These are phyloP conservation scores for Porites lutea DNA, from an alignment of 64 coral and sea anemone species.

Conservation along the genomic window DNA sequence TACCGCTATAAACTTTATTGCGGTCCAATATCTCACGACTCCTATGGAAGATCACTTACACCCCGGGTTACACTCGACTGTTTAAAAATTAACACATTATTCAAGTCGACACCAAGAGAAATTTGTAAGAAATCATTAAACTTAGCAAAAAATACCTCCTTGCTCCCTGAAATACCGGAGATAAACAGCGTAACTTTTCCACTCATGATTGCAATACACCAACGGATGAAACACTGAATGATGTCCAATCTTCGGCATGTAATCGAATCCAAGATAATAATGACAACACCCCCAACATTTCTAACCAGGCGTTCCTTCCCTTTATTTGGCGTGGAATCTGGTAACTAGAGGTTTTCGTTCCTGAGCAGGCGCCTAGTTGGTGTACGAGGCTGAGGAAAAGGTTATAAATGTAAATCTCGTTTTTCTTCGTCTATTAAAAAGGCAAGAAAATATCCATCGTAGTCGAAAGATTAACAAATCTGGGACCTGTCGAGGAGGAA, in stretches of 20 bases:
- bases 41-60: too few species aligned
- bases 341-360: background rate
- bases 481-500: background rate
- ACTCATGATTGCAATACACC: conserved; percentile 19
- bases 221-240: background rate
- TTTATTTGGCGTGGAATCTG: background rate
- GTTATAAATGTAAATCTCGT: background rate
- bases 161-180: conserved; percentile 56
- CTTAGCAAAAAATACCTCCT: conserved; percentile 8
- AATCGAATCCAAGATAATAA: background rate
- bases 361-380: too few species aligned
- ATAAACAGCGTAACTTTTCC: conserved; percentile 45
- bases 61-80: too few species aligned
- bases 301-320: conserved; percentile 22
- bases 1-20: too few species aligned
- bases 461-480: background rate
- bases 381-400: too few species aligned
- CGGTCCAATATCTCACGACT: too few species aligned
- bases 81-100: too few species aligned
- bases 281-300: conserved; percentile 30
- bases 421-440: background rate
- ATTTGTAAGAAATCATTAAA: too few species aligned
- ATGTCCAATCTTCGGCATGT: background rate
- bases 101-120: too few species aligned
- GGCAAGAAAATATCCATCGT: background rate